Conservation (phyloP, 2,888 invertebrate genomes). For the Calameuta filiformis region DNA sequence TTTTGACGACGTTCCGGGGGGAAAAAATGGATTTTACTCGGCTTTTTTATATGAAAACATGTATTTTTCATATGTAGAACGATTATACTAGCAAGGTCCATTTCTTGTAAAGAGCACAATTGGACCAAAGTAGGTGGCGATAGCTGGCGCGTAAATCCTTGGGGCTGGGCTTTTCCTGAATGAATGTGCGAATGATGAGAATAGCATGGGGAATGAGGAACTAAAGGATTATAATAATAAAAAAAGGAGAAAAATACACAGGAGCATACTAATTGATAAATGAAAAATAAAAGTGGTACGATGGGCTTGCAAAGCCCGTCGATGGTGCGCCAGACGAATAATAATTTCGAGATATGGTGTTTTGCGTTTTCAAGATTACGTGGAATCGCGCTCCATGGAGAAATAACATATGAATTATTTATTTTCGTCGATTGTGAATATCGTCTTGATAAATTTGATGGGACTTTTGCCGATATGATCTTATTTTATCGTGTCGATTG, state of each 20-base stretch:
- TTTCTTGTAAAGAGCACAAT: constrained; percentile 33
- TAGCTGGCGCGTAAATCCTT: background rate
- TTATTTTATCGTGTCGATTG: background rate
- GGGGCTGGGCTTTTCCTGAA: background rate
- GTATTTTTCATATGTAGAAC: constrained; percentile 33
- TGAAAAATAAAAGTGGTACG: background rate
- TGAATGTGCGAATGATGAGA: background rate
- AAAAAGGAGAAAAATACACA: background rate
- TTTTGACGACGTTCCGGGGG: background rate
- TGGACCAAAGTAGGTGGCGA: constrained; percentile 37
- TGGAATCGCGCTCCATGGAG: background rate
- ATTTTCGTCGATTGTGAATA: background rate
- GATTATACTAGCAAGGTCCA: constrained; percentile 25
- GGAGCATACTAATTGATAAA: background rate
- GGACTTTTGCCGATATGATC: background rate
- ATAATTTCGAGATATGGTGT: background rate
- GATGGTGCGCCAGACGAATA: background rate
- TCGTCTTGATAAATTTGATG: background rate
- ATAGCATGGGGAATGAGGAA: background rate
- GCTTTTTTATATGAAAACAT: constrained; percentile 28
- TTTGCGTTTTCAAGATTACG: background rate
- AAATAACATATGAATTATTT: background rate
- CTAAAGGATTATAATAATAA: background rate
- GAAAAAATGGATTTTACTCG: background rate
- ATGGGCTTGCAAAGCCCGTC: constrained; percentile 14